Evolutionary conservation across 2,888 invertebrate genomes (phyloP), one percentile per base, ranked within the genome.

Genomic region (Sesia apiformis): DNA sequence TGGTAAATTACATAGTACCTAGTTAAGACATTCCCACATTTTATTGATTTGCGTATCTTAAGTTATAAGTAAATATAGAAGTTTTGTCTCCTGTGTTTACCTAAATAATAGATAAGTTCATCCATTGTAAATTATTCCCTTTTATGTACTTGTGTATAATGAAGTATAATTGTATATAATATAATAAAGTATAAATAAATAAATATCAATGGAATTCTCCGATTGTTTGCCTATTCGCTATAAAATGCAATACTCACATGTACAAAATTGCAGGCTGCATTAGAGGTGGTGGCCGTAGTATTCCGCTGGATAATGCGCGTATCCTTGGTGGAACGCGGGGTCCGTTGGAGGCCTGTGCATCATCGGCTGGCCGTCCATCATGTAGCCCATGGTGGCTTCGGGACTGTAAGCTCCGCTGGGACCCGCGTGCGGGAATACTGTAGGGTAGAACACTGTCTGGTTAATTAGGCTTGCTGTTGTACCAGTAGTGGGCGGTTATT

Each of bases 341-440:
- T 96, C 96, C 70, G 95, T 95, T 68, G 97, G 96, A 78, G 97
- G 96, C 92, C 97, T 94, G 92, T 97, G 97, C 95, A 97, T 96
- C 97, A 97, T 97, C 91, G 96, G 96, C 91, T 97, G 96, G 73
- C 96, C 96, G 91, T 98, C 98, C 97, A 98, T 97, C 96, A 98
- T 98, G 90, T 97, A 97, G 87, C 97, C 97, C 93, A 97, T 97
- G 81, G 95, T 93, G 75, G 96, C 97, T 86, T 98, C 98, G 69
- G 98, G 98, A 90, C 97, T 97, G 92, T 98, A 98, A 65, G 95
- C 95, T 74, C 96, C 97, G 90, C 96, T 96, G 74, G 97, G 97
- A 86, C 97, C 97, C 91, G 97, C 96, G 90, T 96, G 96, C 71
- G 96, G 96, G 91, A 97, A 97, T 86, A 97, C 97, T 95, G 93